Percentiles rank a stretch among this genome's conserved stretches.
phyloP scores from a whole-genome alignment of 2,113 vertebrate genomes.

The Eolophus roseicapilla region DNA sequence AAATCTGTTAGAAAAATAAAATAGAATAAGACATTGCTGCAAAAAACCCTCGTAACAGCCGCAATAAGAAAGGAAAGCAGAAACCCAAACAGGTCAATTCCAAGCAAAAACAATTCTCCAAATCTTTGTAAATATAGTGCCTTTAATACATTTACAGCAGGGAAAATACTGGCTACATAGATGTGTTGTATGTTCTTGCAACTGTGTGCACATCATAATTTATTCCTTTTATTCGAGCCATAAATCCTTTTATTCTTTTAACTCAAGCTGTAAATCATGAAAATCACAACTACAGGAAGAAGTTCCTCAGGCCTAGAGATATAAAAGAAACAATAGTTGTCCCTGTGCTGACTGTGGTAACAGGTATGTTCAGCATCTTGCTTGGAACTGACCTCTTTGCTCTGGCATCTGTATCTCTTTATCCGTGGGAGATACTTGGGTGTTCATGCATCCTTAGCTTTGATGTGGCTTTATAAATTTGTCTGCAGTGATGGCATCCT shows the following conservation, averaged over 20 bases:
- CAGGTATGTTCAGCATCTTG: neutral
- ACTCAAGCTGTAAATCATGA: neutral
- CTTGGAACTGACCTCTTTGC: neutral
- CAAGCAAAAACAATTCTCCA: neutral
- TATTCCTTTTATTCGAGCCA: neutral
- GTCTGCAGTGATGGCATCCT: neutral
- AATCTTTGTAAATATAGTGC: neutral
- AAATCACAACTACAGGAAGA: neutral
- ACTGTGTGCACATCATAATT: neutral
- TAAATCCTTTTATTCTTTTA: neutral
- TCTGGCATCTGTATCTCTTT: neutral
- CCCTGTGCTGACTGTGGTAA: neutral
- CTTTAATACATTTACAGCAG: neutral
- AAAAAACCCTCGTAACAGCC: rapidly evolving
- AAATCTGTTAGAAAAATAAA: neutral
- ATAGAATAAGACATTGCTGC: neutral
- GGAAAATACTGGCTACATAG: neutral
- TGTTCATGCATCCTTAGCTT: neutral
- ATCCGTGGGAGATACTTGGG: neutral
- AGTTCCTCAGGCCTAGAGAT: neutral
- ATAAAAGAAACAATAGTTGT: neutral
- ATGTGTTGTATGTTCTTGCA: neutral
- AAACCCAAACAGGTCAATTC: neutral
- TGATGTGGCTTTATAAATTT: neutral
- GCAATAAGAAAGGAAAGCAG: neutral